Percentiles rank a stretch among this genome's conserved stretches.
Evolutionary conservation across 1,140 invertebrate species (phyloP).

Genomic region (Gyrodactylus salaris): DNA sequence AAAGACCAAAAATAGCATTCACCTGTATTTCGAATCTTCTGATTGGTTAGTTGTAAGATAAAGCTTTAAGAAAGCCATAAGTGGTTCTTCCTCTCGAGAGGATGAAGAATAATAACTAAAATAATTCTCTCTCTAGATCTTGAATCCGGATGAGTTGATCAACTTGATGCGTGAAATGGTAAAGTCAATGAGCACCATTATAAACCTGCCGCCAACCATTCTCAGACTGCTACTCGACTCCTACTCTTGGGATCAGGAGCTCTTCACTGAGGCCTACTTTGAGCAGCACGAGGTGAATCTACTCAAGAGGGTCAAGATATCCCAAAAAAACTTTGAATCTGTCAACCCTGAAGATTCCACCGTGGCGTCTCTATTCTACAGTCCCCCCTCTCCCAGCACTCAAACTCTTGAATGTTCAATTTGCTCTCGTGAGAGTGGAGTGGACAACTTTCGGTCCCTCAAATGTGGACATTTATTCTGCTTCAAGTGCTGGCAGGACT

Average conservation of each 20-base stretch:
- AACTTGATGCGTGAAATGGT: background rate
- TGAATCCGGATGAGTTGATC: background rate
- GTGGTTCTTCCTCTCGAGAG: too few relatives aligned
- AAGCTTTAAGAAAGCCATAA: too few relatives aligned
- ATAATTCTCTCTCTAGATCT: too few relatives aligned
- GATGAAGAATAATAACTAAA: too few relatives aligned
- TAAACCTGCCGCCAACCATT: background rate
- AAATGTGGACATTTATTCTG: constrained; percentile 88
- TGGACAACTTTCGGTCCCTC: constrained; percentile 28
- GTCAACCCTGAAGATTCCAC: background rate
- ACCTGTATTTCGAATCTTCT: too few relatives aligned
- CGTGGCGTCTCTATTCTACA: too few relatives aligned
- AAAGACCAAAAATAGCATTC: too few relatives aligned
- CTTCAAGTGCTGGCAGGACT: constrained; percentile 65
- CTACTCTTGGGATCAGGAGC: background rate
- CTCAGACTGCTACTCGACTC: background rate
- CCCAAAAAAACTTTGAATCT: background rate
- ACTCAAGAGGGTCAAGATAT: background rate
- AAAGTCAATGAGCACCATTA: background rate
- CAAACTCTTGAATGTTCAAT: background rate
- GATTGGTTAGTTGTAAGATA: too few relatives aligned
- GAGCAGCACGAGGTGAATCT: background rate
- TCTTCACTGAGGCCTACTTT: background rate
- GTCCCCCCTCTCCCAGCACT: background rate
- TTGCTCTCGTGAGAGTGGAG: background rate